Evolutionary conservation across 2,888 invertebrate genomes (phyloP).

Genomic region (Pseudococcus longispinus): DNA sequence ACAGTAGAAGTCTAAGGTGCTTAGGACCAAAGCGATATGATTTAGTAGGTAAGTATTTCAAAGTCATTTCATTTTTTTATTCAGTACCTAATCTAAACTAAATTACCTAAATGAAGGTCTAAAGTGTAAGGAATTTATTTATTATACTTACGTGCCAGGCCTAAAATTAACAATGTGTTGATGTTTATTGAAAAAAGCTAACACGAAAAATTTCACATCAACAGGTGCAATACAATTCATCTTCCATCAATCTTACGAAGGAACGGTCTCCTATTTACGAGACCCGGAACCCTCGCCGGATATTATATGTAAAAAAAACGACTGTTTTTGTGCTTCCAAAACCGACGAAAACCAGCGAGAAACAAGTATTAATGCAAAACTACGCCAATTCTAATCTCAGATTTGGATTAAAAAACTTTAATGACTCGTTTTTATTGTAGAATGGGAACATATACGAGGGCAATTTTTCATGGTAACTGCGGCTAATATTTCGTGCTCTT

Average conservation of each 20-base stretch:
- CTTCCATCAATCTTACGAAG: conserved; percentile 48
- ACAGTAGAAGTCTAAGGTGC: conserved; percentile 83
- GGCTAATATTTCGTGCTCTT: conserved; percentile 79
- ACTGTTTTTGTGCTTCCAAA: conserved; percentile 24
- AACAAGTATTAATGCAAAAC: background rate
- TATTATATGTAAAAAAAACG: conserved; percentile 32
- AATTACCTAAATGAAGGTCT: no score
- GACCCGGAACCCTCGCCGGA: background rate
- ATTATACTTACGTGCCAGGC: no score
- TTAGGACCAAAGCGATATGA: conserved; percentile 86
- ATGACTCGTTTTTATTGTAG: conserved; percentile 60
- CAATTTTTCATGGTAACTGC: conserved; percentile 80
- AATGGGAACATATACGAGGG: conserved; percentile 71
- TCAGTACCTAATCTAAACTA: no score
- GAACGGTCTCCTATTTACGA: conserved; percentile 39
- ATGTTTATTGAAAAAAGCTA: no score
- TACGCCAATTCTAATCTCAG: background rate
- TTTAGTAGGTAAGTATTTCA: conserved; percentile 69
- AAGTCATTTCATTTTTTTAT: no score
- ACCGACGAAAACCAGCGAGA: background rate
- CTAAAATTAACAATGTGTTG: no score
- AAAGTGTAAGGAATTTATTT: no score
- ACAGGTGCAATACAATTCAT: conserved; percentile 41
- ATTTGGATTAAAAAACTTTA: background rate
- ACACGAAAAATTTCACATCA: background rate